A percentile compares a stretch with the other conserved stretches of the same genome.
These are phyloP conservation scores for Drosophila varians DNA, from an alignment of 1,140 invertebrate species.

Conservation along the genomic window DNA sequence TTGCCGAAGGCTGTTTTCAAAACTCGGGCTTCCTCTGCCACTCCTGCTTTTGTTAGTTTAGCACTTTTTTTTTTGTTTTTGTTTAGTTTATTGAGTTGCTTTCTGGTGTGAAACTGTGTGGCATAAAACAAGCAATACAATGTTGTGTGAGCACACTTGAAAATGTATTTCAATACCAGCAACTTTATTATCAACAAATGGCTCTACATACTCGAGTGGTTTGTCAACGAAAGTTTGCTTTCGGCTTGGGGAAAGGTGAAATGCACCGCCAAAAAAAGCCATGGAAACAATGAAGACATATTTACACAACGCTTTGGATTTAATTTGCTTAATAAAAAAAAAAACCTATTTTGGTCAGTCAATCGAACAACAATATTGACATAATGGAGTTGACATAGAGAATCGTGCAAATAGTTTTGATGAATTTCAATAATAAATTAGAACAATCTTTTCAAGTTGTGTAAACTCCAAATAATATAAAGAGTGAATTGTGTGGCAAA, in stretches of 20 bases:
- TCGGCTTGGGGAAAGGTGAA: not conserved
- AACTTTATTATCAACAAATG: conserved; percentile 47
- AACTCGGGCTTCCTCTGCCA: conserved; percentile 11
- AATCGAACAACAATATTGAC: not conserved
- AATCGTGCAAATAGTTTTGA: not conserved
- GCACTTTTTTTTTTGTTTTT: not conserved
- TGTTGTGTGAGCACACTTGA: conserved; percentile 33
- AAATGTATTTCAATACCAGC: conserved; percentile 34
- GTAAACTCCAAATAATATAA: not conserved
- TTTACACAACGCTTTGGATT: not conserved
- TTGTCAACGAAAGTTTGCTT: conserved; percentile 33
- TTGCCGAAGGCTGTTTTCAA: conserved; percentile 33
- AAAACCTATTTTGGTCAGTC: not conserved
- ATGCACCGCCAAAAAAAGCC: not conserved
- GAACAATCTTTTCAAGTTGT: no score
- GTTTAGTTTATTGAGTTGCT: conserved; percentile 30
- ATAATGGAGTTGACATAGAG: not conserved
- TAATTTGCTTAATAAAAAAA: not conserved
- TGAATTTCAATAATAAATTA: not conserved
- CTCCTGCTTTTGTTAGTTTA: conserved; percentile 11
- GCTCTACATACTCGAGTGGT: conserved; percentile 35
- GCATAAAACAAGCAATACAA: conserved; percentile 46
- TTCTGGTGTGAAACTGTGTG: conserved; percentile 33
- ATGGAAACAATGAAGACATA: not conserved
- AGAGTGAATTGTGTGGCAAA: not conserved